Percentiles rank a stretch among this genome's conserved stretches.
These are phyloP conservation scores for Lepidurus arcticus DNA, from an alignment of 1,140 invertebrate genomes.

Conservation along the genomic window DNA sequence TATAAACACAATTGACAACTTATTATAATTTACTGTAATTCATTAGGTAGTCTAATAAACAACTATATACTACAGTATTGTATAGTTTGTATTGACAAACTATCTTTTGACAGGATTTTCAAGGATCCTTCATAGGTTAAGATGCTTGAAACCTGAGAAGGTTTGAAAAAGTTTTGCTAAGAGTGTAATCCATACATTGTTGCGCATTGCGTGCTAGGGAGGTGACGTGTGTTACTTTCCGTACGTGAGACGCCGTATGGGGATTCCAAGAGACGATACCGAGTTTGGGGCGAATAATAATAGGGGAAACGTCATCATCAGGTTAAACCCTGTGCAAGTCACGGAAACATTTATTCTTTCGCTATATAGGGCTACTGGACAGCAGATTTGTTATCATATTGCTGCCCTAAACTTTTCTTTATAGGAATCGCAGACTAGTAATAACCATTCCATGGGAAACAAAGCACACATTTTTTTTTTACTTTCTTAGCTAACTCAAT, in stretches of 20 bases:
- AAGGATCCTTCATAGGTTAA: too few relatives aligned
- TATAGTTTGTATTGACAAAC: too few relatives aligned
- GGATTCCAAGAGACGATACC: conserved; percentile 14
- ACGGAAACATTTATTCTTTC: conserved; percentile 10
- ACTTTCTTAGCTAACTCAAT: neutral
- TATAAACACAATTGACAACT: too few relatives aligned
- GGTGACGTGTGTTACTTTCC: neutral
- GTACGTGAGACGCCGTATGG: neutral
- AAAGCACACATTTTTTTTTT: too few relatives aligned
- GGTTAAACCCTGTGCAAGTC: conserved; percentile 18
- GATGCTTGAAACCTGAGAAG: too few relatives aligned
- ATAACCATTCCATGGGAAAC: neutral
- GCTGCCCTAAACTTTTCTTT: neutral
- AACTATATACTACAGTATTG: too few relatives aligned
- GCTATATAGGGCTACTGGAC: too few relatives aligned
- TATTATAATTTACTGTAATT: too few relatives aligned
- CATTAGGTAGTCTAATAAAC: too few relatives aligned
- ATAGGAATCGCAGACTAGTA: too few relatives aligned
- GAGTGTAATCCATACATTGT: neutral
- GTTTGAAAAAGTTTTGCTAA: neutral
- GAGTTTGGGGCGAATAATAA: conserved; percentile 10
- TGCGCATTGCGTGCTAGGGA: conserved; percentile 3
- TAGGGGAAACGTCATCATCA: conserved; percentile 18
- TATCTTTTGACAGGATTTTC: too few relatives aligned
- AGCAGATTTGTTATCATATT: neutral